phyloP scores from a whole-genome alignment of 92 coral and sea anemone genomes.

The Parazoanthus swiftii region DNA sequence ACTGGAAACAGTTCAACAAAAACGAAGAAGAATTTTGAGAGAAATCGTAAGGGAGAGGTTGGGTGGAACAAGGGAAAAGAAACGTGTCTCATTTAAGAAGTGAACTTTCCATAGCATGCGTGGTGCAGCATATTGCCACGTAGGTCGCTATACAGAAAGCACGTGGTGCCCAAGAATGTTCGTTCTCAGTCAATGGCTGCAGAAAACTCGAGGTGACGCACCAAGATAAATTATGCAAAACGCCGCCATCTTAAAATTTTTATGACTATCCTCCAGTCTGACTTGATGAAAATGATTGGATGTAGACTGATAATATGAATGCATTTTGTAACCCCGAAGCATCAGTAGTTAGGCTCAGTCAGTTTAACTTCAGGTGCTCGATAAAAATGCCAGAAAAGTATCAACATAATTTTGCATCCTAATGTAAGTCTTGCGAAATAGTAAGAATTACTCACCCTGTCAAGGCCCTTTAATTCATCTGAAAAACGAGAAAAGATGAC shows the following conservation, averaged over 20 bases:
- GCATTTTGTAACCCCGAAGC: neutral
- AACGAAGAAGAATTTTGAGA: no score
- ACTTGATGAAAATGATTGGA: no score
- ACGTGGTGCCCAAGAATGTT: neutral
- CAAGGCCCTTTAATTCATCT: slow-evolving; percentile 86
- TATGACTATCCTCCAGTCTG: no score
- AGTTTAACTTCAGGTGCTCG: no score
- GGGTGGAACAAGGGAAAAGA: no score
- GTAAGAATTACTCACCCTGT: slow-evolving; percentile 57
- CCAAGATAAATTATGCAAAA: neutral
- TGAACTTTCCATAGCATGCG: no score
- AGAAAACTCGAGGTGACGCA: neutral
- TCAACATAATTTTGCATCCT: neutral
- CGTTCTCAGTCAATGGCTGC: neutral
- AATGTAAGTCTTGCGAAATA: neutral
- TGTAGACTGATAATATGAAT: no score
- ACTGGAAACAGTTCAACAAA: no score
- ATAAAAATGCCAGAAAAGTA: neutral
- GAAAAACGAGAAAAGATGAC: neutral
- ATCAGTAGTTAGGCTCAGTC: neutral
- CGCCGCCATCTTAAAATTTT: neutral
- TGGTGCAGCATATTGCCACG: no score
- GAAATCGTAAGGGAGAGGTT: no score
- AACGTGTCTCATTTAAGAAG: no score
- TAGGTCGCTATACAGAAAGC: neutral